Base-by-base conservation (phyloP, 2,797 vertebrate species). In the Sebastiscus albofasciatus region DNA sequence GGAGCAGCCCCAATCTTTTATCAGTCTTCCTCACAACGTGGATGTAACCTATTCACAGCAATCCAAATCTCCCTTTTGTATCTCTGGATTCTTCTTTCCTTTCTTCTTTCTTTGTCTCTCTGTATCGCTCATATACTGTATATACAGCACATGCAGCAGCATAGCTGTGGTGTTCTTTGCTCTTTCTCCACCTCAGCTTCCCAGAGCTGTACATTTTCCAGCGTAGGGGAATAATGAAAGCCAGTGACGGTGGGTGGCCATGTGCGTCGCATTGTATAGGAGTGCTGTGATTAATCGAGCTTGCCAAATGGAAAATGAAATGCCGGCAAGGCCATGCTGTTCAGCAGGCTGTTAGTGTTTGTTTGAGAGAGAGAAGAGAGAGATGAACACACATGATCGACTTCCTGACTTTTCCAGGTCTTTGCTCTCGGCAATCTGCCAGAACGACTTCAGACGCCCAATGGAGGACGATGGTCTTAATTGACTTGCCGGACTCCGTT, bases 251-350 rank as follows among this genome's bases (percentile, higher is more conserved):
- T 86, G 88, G 85, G 93, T 90, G 91, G 87, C 80, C 88, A 85
- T 86, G 90, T 92, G 93, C 64, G 65, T 77, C 64, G 72, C 79
- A 86, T 92, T 94, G 89, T 90, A 85, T 94, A 85, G 78, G 84
- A 89, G 87, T 74, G 88, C 78, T 87, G 90, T 92, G 94, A 95
- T 95, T 96, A 96, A 96, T 95, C 83, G 92, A 95, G 94, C 93
- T 93, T 92, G 93, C 93, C 92, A 94, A 94, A 94, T 91, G 90
- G 90, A 93, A 94, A 95, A 94, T 93, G 81, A 92, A 95, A 93
- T 90, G 91, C 86, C 90, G 88, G 82, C 49, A 64, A 90, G 91
- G 88, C 89, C 85, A 62, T 68, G 82, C 83, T 90, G 89, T 87
- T 92, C 75, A 67, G 90, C 67, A 70, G 79, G 75, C 73, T 89